phyloP scores from a whole-genome alignment of 2,113 vertebrate genomes.

The Dasyprocta punctata region DNA sequence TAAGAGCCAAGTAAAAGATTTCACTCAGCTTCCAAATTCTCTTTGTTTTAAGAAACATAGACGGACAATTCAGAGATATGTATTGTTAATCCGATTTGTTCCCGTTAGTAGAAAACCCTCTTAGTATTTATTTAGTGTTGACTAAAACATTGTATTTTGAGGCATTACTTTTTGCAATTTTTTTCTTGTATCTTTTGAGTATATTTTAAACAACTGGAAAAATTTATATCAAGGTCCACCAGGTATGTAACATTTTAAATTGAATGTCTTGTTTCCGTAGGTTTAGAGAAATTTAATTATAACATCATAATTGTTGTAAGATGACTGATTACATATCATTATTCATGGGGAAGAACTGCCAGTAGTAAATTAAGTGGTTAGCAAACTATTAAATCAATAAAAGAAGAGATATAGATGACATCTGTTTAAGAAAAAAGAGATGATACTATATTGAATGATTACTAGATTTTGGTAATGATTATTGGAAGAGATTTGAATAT shows the following conservation, averaged over 20 bases:
- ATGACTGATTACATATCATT: not conserved
- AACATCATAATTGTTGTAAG: not conserved
- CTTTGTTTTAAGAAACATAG: not conserved
- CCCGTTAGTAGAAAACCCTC: not conserved
- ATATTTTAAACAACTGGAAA: not conserved
- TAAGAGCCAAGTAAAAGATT: not conserved
- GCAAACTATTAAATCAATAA: not conserved
- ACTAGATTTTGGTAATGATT: constrained; percentile 4
- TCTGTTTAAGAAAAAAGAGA: not conserved
- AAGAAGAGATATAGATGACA: not conserved
- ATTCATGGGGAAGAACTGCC: not conserved
- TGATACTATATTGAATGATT: not conserved
- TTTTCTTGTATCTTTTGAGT: not conserved
- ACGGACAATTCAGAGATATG: not conserved
- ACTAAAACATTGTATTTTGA: not conserved
- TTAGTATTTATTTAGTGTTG: not conserved
- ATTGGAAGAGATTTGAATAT: not conserved
- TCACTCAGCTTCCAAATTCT: not conserved
- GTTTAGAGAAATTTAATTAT: not conserved
- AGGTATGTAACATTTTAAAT: not conserved
- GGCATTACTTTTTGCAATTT: not conserved
- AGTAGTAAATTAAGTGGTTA: not conserved
- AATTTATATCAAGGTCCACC: not conserved
- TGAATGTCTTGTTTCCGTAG: not conserved
- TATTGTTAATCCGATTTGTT: not conserved